A percentile compares a stretch with the other conserved stretches of the same genome.
phyloP scores from a whole-genome alignment of 1,140 invertebrate genomes.

The Helicoverpa armigera region DNA sequence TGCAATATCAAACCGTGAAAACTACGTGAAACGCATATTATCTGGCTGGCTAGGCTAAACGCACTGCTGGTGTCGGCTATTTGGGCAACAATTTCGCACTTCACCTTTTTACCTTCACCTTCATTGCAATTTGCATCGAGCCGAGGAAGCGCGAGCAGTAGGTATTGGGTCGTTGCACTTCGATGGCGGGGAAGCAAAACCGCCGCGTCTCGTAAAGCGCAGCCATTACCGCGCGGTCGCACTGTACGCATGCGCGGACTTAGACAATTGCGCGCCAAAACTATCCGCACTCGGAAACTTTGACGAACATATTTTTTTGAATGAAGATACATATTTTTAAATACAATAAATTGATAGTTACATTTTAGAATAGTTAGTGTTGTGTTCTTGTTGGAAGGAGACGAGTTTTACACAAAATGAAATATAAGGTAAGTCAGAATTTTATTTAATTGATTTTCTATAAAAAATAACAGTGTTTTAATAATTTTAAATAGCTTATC shows the following conservation, averaged over 20 bases:
- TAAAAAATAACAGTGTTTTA: background rate
- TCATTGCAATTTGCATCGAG: conserved; percentile 43
- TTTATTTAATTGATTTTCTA: background rate
- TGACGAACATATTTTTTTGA: conserved; percentile 43
- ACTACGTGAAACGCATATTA: conserved; percentile 42
- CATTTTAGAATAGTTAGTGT: conserved; percentile 48
- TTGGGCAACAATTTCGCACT: conserved; percentile 63
- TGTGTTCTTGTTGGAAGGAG: conserved; percentile 54
- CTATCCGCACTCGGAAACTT: conserved; percentile 43
- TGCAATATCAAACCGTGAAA: conserved; percentile 46
- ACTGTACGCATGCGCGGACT: conserved; percentile 74
- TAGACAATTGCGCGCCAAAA: conserved; percentile 64
- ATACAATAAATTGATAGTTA: conserved; percentile 25
- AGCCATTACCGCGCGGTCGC: conserved; percentile 72
- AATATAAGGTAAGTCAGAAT: conserved; percentile 72
- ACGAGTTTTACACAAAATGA: conserved; percentile 65
- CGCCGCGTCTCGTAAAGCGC: conserved; percentile 61
- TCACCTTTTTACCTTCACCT: conserved; percentile 64
- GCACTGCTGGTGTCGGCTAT: conserved; percentile 31
- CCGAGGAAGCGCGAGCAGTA: conserved; percentile 52
- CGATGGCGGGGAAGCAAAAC: conserved; percentile 79
- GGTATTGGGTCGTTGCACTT: conserved; percentile 73
- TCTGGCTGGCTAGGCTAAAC: background rate
- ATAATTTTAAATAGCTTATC: no score
- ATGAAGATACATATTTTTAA: conserved; percentile 43